Evolutionary conservation across 1,140 invertebrate genomes (phyloP).

Genomic region (Papilio helenus): DNA sequence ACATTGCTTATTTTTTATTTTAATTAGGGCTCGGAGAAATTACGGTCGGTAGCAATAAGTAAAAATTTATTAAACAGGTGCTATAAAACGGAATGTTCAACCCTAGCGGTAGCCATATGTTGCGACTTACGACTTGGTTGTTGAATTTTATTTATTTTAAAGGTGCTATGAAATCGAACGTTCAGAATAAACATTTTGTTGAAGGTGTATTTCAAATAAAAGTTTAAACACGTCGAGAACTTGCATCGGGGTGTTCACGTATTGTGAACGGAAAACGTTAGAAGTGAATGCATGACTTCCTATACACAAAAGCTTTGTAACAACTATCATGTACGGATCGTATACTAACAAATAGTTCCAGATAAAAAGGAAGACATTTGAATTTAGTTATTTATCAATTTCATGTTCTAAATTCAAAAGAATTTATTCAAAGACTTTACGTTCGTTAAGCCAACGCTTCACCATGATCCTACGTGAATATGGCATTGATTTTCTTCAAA

Average conservation of each 20-base stretch:
- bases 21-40: slow-evolving; percentile 23
- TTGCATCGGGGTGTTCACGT: slow-evolving; percentile 3
- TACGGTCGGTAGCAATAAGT: slow-evolving; percentile 21
- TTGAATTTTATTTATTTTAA: slow-evolving; percentile 55
- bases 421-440: no score
- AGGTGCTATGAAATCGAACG: slow-evolving; percentile 53
- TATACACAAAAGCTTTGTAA: slow-evolving; percentile 27
- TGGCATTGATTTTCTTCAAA: not conserved
- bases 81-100: slow-evolving; percentile 39
- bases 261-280: slow-evolving; percentile 34
- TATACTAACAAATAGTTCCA: slow-evolving; percentile 3
- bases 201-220: slow-evolving; percentile 42
- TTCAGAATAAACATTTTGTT: slow-evolving; percentile 48
- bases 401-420: no score
- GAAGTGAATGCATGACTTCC: slow-evolving; percentile 34
- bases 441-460: no score
- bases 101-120: slow-evolving; percentile 48
- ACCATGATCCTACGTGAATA: no score
- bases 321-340: not conserved
- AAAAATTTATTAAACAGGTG: slow-evolving; percentile 31
- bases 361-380: not conserved
- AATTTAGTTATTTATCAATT: not conserved
- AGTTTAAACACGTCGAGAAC: slow-evolving; percentile 33
- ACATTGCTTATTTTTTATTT: slow-evolving; percentile 17
- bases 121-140: slow-evolving; percentile 47